Conservation (phyloP, 2,113 vertebrate species). For the Archilochus colubris region DNA sequence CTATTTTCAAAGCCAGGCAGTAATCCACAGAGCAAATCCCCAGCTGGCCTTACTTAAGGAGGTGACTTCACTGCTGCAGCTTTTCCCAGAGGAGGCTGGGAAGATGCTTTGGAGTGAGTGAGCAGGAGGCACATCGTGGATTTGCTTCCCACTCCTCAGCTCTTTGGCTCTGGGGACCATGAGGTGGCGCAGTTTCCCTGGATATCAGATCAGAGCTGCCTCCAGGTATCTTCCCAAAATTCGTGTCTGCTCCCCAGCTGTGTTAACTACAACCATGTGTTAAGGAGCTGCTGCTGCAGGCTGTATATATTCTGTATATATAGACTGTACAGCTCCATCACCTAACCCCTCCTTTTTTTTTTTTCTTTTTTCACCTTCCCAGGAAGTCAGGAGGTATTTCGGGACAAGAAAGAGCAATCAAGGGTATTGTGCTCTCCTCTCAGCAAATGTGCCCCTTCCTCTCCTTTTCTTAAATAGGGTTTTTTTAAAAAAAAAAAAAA, state of each 20-base stretch:
- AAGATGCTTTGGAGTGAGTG: rapidly evolving
- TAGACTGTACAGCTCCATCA: neutral
- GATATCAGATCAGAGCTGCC: neutral
- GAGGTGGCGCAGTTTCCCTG: constrained; percentile 46
- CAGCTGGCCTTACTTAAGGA: neutral
- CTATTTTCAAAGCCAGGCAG: neutral
- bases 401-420: neutral
- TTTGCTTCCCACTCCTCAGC: neutral
- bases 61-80: neutral
- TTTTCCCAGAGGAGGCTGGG: neutral
- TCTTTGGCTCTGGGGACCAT: neutral
- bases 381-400: neutral
- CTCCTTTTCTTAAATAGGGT: neutral
- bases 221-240: neutral
- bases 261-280: neutral
- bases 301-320: neutral
- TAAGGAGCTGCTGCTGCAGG: neutral
- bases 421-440: neutral
- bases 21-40: neutral
- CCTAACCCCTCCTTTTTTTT: neutral
- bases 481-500: neutral
- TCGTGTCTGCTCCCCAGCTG: rapidly evolving
- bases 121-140: rapidly evolving
- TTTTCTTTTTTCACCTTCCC: neutral
- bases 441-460: neutral